Evolutionary conservation across 2,888 invertebrate species (phyloP), one percentile per base, ranked within the genome.

Genomic region (Syritta pipiens): DNA sequence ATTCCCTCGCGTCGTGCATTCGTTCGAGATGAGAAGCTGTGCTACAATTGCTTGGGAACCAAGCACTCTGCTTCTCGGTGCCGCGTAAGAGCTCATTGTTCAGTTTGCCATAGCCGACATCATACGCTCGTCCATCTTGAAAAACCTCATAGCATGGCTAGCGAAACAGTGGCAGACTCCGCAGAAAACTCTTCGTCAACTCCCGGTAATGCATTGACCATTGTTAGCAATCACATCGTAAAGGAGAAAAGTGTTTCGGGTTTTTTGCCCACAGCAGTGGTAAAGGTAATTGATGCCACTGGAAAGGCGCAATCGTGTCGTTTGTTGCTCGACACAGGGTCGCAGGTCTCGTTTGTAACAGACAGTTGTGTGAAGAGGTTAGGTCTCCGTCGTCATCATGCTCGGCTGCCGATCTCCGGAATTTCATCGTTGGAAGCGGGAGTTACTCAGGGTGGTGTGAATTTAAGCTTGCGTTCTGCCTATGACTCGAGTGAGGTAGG

Each of bases 11-110:
- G 30, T 44, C 42, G 51, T 14, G 22, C 12, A 14, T 46, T 60
- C 14, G 24, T 12, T 22, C 20, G 32, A 14, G 59, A 46, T 60
- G 32, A 46, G n/a, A 30, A 46, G n/a, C 35, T 46, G 20, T 57
- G 55, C 10, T 57, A 57, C 6, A 48, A 60, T n/a, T 46, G 60
- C 35, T 24, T 60, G 5, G 60, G 44, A 22, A 57, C 57, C n/a
- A 57, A 57, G 26, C 26, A 48, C 24, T 49, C 62, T 10, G 48
- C 62, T 6, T 12, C 4, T 7, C 24, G 48, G 48, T 62, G 60
- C 19, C 35, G 37, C 24, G 12, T 44, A 12, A 44, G 44, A 12
- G 26, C 44, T 10, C 30, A 32, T 10, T 59, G 57, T 12, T 7
- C 28, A 1, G n/a, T 30, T 44, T 59, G 57, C 12, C 42, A 59